These are phyloP conservation scores for roundworm (Caenorhabditis elegans) DNA, from an alignment of 1,140 invertebrate species.

Conservation along the genomic window WBcel235 BX284605.5:3126501-3127000, in stretches of 20 bases:
- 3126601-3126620: slow-evolving; percentile 4
- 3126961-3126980: slow-evolving; percentile 41
- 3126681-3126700: slow-evolving; percentile 49
- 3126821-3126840: slow-evolving; percentile 61
- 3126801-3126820: slow-evolving; percentile 58
- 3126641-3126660: slow-evolving; percentile 50
- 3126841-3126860: slow-evolving; percentile 55
- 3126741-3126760: slow-evolving; percentile 53
- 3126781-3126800: slow-evolving; percentile 53
- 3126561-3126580: slow-evolving; percentile 53
- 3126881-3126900: slow-evolving; percentile 53
- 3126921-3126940: slow-evolving; percentile 51
- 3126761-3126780: slow-evolving; percentile 60
- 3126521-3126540: slow-evolving; percentile 46
- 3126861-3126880: slow-evolving; percentile 51
- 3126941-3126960: slow-evolving; percentile 33
- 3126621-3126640: slow-evolving; percentile 41
- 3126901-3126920: slow-evolving; percentile 55
- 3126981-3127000: slow-evolving; percentile 53
- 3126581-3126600: slow-evolving; percentile 18
- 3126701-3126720: slow-evolving; percentile 51
- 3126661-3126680: slow-evolving; percentile 56
- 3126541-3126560: slow-evolving; percentile 50
- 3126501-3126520: slow-evolving; percentile 47
- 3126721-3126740: slow-evolving; percentile 53